phyloP scores from a whole-genome alignment of 2,797 vertebrate species.

The Pristis pectinata region DNA sequence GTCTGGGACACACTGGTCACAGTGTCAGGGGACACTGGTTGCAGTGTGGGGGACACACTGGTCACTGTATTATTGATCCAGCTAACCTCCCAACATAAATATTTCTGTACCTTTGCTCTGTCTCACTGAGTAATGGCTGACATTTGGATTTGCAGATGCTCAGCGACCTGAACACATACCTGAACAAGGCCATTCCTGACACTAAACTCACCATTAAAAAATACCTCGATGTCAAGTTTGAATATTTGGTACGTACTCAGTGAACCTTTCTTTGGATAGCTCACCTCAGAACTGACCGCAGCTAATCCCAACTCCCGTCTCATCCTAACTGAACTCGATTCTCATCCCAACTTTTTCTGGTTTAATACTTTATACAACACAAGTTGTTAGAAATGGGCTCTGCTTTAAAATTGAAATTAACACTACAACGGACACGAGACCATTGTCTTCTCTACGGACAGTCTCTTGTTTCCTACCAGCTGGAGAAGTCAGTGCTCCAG shows the following conservation, averaged over 20 bases:
- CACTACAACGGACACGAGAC: no score
- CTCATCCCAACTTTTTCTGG: not conserved
- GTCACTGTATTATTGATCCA: no score
- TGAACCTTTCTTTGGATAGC: no score
- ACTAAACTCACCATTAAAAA: slow-evolving; percentile 97
- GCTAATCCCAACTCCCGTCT: not conserved
- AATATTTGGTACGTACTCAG: slow-evolving; percentile 79
- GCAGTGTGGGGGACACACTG: no score
- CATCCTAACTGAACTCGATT: not conserved
- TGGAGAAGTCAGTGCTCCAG: no score
- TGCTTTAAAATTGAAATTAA: not conserved
- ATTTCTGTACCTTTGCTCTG: no score
- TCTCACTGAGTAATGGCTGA: not conserved
- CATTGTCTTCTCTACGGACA: no score
- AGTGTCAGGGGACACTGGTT: no score
- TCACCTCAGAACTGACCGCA: not conserved
- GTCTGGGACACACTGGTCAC: no score
- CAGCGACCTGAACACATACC: slow-evolving; percentile 92
- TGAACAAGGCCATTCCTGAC: slow-evolving; percentile 97
- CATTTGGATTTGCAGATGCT: slow-evolving; percentile 75
- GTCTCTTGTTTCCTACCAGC: no score
- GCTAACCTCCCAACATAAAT: no score
- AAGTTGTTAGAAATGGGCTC: not conserved
- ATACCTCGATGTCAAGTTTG: slow-evolving; percentile 97
- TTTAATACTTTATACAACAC: not conserved